Base-by-base conservation (phyloP, 1,140 invertebrate species). In the Drosophila hydei region DNA sequence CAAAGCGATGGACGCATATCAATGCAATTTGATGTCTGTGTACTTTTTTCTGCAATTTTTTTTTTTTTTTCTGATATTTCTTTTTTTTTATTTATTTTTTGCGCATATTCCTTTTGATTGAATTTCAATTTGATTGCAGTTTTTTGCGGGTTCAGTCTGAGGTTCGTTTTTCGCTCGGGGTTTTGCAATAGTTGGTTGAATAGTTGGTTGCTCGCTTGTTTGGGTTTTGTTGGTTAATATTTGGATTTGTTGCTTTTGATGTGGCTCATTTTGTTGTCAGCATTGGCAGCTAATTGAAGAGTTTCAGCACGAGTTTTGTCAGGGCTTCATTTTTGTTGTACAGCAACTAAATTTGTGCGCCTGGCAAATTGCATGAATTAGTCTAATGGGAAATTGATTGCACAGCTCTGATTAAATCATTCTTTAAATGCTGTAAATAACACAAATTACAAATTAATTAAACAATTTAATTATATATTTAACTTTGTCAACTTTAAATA, bases 111-210 rank as follows among this genome's bases (percentile, higher is more conserved):
- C 63, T 58, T 70, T 79, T 79, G 76, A 85, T 85, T 76, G 80
- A 79, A 84, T 73, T 84, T 84, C 72, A 79, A 79, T 85, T 84
- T 79, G 76, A 77, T 79, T 84, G 75, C 58, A 75, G 75, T 78
- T 85, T 75, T 84, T 81, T 72, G 48, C 36, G 60, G 43, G 43
- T 38, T 25, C 48, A 42, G 50, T 14, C 33, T 52, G 33, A 27
- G 68, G 33, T 51, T 36, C 21, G 47, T 16, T 42, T 14, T 14
- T 42, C 40, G 64, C 42, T 51, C 19, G 47, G 36, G 18, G 51
- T 25, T 50, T 18, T 55, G 19, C 18, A 33, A 48, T 68, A 69
- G 55, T 68, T 72, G 48, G 36, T n/a, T 61, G 50, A 25, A 48
- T 68, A 69, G 55, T 68, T 68, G 48, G 36, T 9, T 55, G 50